Conservation (phyloP, 2,113 vertebrate species). For the Fulica atra region DNA sequence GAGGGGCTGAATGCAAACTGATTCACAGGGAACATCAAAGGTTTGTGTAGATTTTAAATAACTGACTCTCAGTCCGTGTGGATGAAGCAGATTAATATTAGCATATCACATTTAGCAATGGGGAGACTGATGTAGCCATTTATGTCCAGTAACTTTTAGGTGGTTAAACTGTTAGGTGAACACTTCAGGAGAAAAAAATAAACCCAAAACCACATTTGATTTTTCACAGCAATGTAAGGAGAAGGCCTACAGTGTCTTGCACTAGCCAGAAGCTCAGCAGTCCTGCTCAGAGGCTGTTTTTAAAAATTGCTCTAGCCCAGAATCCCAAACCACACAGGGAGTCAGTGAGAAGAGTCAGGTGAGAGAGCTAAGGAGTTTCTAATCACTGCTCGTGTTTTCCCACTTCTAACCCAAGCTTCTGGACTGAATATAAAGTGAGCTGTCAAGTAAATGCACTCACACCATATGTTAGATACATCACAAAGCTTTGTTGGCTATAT, state of each 20-base stretch:
- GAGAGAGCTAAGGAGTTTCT: conserved; percentile 39
- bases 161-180: background rate
- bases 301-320: background rate
- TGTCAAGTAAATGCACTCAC: conserved; percentile 48
- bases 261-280: background rate
- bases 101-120: background rate
- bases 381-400: conserved; percentile 29
- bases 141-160: background rate
- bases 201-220: rapidly evolving
- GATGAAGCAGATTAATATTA: background rate
- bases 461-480: conserved; percentile 65
- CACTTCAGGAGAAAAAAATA: background rate
- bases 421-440: conserved; percentile 60
- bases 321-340: conserved; percentile 21
- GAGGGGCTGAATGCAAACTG: background rate
- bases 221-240: background rate
- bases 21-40: background rate
- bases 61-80: background rate
- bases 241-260: background rate
- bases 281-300: background rate
- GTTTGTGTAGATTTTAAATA: background rate
- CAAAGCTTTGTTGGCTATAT: conserved; percentile 58
- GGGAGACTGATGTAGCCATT: background rate
- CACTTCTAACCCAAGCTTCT: conserved; percentile 41
- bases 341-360: conserved; percentile 37